Percentiles rank a stretch among this genome's conserved stretches.
These are phyloP conservation scores for Halyomorpha halys DNA, from an alignment of 1,140 invertebrate genomes.

Conservation along the genomic window DNA sequence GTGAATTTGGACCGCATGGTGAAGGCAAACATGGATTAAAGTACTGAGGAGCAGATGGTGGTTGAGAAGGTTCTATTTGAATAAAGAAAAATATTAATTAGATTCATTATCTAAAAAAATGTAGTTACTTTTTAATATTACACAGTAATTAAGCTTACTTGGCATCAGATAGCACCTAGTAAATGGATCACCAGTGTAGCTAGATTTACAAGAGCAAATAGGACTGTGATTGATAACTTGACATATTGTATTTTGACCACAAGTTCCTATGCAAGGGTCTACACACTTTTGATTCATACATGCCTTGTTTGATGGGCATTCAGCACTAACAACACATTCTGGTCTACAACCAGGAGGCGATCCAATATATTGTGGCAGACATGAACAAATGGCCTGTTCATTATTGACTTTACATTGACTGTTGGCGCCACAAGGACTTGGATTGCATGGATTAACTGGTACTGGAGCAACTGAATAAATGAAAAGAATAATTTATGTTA, in stretches of 20 bases:
- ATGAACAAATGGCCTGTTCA: slow-evolving; percentile 60
- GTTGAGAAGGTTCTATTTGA: slow-evolving; percentile 6
- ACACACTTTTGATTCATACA: slow-evolving; percentile 68
- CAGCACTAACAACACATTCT: slow-evolving; percentile 63
- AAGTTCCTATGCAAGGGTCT: slow-evolving; percentile 67
- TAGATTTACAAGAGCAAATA: slow-evolving; percentile 49
- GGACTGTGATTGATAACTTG: slow-evolving; percentile 53
- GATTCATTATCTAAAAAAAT: not conserved
- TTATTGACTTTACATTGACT: slow-evolving; percentile 59
- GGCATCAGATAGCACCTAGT: slow-evolving; percentile 45
- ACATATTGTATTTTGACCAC: slow-evolving; percentile 60
- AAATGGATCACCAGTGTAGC: slow-evolving; percentile 55
- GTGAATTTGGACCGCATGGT: slow-evolving; percentile 62
- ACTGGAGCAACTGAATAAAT: slow-evolving; percentile 31
- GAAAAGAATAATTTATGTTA: no score
- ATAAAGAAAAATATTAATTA: not conserved
- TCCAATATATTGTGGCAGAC: slow-evolving; percentile 55
- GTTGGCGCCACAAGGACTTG: slow-evolving; percentile 66
- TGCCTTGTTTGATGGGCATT: slow-evolving; percentile 55
- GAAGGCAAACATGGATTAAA: slow-evolving; percentile 53
- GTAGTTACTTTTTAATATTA: not conserved
- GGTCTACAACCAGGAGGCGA: slow-evolving; percentile 63
- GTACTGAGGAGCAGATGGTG: slow-evolving; percentile 17
- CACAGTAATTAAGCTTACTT: slow-evolving; percentile 26
- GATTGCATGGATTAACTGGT: slow-evolving; percentile 45